Evolutionary conservation across 2,797 vertebrate genomes (phyloP).

Genomic region (Sebastes reedi): DNA sequence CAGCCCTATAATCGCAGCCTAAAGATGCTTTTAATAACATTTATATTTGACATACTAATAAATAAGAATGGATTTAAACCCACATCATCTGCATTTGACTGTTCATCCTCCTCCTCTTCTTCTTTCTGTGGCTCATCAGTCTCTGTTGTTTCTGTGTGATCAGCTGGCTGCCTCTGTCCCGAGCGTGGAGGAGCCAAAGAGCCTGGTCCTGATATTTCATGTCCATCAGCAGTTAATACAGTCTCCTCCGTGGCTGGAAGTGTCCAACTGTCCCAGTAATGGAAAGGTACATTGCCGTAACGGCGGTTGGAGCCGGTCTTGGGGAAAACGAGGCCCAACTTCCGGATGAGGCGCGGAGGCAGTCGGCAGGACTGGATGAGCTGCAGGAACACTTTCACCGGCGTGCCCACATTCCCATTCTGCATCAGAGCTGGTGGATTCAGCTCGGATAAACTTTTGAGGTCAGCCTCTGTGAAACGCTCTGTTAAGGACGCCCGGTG

Average conservation of each 20-base stretch:
- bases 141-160: conserved; percentile 47
- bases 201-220: conserved; percentile 80
- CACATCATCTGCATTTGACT: conserved; percentile 88
- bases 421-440: conserved; percentile 94
- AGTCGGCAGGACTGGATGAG: conserved; percentile 93
- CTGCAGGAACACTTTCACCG: conserved; percentile 88
- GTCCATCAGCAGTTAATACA: conserved; percentile 89
- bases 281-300: conserved; percentile 93
- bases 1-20: neutral
- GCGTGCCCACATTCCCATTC: conserved; percentile 93
- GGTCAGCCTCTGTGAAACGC: conserved; percentile 81
- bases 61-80: conserved; percentile 58
- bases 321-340: conserved; percentile 91
- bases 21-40: neutral
- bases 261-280: conserved; percentile 79
- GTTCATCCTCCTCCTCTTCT: conserved; percentile 67
- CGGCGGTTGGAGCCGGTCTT: conserved; percentile 87
- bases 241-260: conserved; percentile 78
- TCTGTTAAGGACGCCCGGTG: conserved; percentile 64
- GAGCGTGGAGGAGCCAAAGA: conserved; percentile 6
- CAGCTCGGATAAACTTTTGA: conserved; percentile 87
- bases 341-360: conserved; percentile 89
- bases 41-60: neutral
- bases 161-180: neutral
- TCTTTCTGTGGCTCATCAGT: conserved; percentile 43